Conservation (phyloP, 2,797 vertebrate genomes). For the Limnodromus scolopaceus region DNA sequence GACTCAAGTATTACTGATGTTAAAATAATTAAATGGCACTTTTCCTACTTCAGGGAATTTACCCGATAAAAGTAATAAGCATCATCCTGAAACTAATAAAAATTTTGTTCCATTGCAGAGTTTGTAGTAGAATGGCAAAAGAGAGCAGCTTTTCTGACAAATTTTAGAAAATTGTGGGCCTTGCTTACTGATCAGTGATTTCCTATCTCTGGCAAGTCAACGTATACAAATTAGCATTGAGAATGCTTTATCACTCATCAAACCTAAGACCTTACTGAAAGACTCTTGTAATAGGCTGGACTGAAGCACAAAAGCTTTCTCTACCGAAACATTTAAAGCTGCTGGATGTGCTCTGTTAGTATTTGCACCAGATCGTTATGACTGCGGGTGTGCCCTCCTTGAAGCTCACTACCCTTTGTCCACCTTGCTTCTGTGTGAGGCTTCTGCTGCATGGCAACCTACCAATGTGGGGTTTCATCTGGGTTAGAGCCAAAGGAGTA, state of each 20-base stretch:
- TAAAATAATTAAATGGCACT: background rate
- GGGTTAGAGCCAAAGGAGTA: background rate
- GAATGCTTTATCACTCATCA: background rate
- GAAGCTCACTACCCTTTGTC: background rate
- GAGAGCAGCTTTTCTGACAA: background rate
- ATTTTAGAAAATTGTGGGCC: background rate
- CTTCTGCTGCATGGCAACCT: background rate
- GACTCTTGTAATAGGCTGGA: background rate
- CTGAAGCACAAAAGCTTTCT: background rate
- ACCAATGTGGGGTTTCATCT: background rate
- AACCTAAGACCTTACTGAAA: background rate
- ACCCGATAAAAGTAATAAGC: background rate
- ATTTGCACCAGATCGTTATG: background rate
- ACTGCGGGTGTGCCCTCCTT: background rate
- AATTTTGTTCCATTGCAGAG: background rate
- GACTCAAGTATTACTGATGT: background rate
- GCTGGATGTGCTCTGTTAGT: background rate
- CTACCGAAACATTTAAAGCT: background rate
- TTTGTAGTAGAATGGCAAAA: background rate
- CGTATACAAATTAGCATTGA: background rate
- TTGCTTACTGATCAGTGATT: background rate
- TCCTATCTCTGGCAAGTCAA: background rate
- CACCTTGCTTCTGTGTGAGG: background rate
- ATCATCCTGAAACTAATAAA: background rate
- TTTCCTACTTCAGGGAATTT: background rate